Base-by-base conservation (phyloP, 2,797 vertebrate species). In the Rhinatrema bivittatum region DNA sequence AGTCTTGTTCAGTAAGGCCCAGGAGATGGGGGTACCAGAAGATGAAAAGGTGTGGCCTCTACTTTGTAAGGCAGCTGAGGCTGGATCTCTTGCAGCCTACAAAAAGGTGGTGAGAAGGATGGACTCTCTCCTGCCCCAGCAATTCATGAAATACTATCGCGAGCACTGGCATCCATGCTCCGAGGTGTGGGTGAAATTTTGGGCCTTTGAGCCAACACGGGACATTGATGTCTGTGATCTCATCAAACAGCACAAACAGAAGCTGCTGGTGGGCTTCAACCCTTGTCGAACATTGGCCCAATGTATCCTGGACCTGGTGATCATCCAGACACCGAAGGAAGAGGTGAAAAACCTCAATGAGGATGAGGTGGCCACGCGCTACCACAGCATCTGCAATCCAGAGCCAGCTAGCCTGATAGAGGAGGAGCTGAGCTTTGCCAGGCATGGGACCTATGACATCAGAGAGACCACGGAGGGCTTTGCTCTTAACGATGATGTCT, bases 111-210 rank as follows among this genome's bases (percentile, higher is more conserved):
- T 61, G 36, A 38, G 36, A 0, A 57, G 67, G 30, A 49, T 70
- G 21, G 47, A 57, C 3, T 47, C 52, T 5, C 52, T 61, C 3
- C 46, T 54, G 32, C 66, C 66, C 0, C 50, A 50, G 3, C 54
- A 52, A 19, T 64, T 64, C 4, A 33, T 70, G 3, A 49, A 53
- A 18, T 70, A 70, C 32, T 70, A 70, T 17, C 48, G 59, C 32
- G 54, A 59, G 19, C 44, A 52, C 46, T 70, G 62, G 66, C 62
- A 57, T 2, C 57, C 57, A 6, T 60, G 60, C 14, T 42, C 61
- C 1, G 57, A 64, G 29, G 62, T 64, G 63, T 70, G 66, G 66
- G 66, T 67, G 22, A 62, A 60, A 20, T 60, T 67, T 32, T 46
- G 63, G 3, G 63, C 66, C 16, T 51, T 51, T n/a, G 34, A 46